Evolutionary conservation across 2,113 vertebrate species (phyloP).

Genomic region (Labeo catla): DNA sequence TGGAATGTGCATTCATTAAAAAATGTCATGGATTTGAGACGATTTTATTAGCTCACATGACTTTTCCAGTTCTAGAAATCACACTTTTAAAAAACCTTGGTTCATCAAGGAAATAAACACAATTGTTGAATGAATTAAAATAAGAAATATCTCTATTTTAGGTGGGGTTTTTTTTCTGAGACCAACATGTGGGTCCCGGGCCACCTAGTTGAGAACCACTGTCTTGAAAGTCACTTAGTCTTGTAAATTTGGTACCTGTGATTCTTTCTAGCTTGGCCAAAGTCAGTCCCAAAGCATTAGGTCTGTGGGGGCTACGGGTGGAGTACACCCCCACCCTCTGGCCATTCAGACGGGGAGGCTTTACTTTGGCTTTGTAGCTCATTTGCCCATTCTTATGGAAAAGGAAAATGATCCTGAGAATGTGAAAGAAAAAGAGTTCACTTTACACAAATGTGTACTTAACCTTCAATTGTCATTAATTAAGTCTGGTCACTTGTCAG

Average conservation of each 20-base stretch:
- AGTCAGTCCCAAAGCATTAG: conserved; percentile 85
- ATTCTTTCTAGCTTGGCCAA: conserved; percentile 83
- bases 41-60: neutral
- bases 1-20: neutral
- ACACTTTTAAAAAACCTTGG: neutral
- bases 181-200: too few relatives aligned
- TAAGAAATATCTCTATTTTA: neutral
- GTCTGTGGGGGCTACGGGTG: conserved; percentile 87
- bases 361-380: conserved; percentile 87
- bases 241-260: conserved; percentile 67
- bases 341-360: conserved; percentile 85
- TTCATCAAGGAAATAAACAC: neutral
- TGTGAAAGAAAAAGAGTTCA: neutral
- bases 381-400: conserved; percentile 90
- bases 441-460: neutral
- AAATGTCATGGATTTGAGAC: neutral
- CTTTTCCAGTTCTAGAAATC: conserved; percentile 1
- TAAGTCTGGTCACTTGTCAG: neutral
- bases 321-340: conserved; percentile 84
- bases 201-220: neutral
- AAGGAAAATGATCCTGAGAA: conserved; percentile 85
- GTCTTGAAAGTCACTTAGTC: conserved; percentile 36
- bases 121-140: neutral
- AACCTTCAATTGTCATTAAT: conserved; percentile 15
- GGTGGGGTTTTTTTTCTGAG: neutral